These are phyloP conservation scores for Pocota personata DNA, from an alignment of 2,888 invertebrate species.

Conservation along the genomic window DNA sequence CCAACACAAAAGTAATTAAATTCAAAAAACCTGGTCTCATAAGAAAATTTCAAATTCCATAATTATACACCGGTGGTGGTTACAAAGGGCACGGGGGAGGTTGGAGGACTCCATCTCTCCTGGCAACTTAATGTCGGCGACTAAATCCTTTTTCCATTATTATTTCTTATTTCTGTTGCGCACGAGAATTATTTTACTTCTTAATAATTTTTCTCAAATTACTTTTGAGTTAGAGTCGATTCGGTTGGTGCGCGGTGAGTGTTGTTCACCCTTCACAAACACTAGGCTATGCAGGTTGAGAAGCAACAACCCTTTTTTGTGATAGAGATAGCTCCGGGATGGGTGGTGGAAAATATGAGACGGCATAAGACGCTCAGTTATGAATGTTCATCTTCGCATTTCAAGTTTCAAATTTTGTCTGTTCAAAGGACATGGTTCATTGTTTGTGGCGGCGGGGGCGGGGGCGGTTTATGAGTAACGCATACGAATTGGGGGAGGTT, in stretches of 20 bases:
- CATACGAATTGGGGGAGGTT: conserved; percentile 1
- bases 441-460: conserved; percentile 13
- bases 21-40: conserved; percentile 64
- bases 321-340: background rate
- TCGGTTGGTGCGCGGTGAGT: background rate
- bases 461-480: conserved; percentile 1
- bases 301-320: conserved; percentile 54
- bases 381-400: conserved; percentile 55
- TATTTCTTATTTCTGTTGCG: conserved; percentile 77
- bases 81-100: background rate
- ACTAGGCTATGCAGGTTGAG: background rate
- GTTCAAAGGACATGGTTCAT: conserved; percentile 36
- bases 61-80: conserved; percentile 35
- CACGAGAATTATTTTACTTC: conserved; percentile 65
- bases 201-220: conserved; percentile 73
- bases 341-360: conserved; percentile 38
- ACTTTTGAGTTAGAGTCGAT: conserved; percentile 36
- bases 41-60: conserved; percentile 64
- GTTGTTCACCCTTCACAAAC: background rate
- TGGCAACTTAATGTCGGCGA: conserved; percentile 76
- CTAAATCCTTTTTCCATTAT: conserved; percentile 83
- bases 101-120: background rate
- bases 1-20: conserved; percentile 71
- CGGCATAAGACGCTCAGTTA: conserved; percentile 43
- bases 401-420: conserved; percentile 46